Conservation (phyloP, 2,113 vertebrate species). For the Oreochromis aureus region DNA sequence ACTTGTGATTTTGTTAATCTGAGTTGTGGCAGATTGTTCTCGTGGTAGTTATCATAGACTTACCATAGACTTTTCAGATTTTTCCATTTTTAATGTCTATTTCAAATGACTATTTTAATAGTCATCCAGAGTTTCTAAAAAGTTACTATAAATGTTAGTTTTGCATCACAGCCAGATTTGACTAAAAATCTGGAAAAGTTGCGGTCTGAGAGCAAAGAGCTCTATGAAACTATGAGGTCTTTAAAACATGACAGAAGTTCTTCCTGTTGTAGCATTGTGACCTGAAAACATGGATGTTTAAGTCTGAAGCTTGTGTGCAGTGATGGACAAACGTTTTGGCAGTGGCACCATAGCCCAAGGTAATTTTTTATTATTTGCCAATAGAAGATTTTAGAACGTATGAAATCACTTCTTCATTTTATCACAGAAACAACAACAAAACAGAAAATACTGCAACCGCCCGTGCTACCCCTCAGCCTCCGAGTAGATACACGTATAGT, state of each 20-base stretch:
- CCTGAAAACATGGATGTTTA: background rate
- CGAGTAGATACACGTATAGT: background rate
- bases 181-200: background rate
- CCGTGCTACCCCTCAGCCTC: background rate
- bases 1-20: background rate
- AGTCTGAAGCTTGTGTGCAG: background rate
- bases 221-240: background rate
- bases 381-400: background rate
- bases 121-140: background rate
- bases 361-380: fast-evolving
- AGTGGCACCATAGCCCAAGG: background rate
- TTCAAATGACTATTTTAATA: background rate
- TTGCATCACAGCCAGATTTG: background rate
- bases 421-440: background rate
- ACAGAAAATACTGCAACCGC: background rate
- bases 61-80: fast-evolving
- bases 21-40: background rate
- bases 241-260: background rate
- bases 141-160: background rate
- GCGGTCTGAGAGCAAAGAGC: background rate
- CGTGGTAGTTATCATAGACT: fast-evolving
- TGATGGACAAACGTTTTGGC: fast-evolving
- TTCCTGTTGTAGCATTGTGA: background rate
- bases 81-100: background rate
- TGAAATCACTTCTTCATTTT: background rate